Base-by-base conservation (phyloP, 2,888 invertebrate genomes). In the Tachina fera region DNA sequence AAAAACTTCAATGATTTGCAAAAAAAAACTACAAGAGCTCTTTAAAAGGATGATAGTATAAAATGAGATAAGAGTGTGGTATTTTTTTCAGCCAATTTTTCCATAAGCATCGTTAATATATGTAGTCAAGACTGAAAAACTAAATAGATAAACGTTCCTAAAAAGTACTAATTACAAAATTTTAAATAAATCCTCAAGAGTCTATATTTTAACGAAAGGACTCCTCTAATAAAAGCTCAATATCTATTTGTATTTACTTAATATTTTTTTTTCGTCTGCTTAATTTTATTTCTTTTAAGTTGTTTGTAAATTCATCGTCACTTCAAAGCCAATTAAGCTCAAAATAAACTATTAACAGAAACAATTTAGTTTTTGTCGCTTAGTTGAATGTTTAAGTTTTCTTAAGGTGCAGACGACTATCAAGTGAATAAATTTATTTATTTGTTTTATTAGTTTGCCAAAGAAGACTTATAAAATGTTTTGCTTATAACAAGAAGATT, bases 241-340 rank as follows among this genome's bases (percentile, higher is more conserved):
- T 60, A 49, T 70, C 39, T 58, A 51, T 22, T 65, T 43, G 4
- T 19, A n/a, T 39, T 41, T 47, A 6, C 19, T 49, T 60, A 39
- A 2, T 31, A 1, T 14, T 78, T 31, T 53, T 63, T 63, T 53
- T 71, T 58, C 8, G 31, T 39, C 53, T 68, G 11, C 41, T 19
- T 5, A 56, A 47, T 13, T 49, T 60, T 45, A n/a, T 45, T 53
- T 19, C 9, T 9, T 60, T 47, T 51, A n/a, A 45, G 5, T 51
- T 84, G 43, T 72, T 72, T 68, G 43, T n/a, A 65, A 70, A 58
- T 63, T 75, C 82, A 61, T 74, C 70, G 75, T 31, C 70, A 75
- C 67, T 87, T 87, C 82, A 87, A 87, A 88, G 87, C 84, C 87
- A 88, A 88, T 88, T 88, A 87, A 84, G 81, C 81, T 78, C 76